Conservation (phyloP, 1,140 invertebrate genomes). For the Oscheius sp. region DNA sequence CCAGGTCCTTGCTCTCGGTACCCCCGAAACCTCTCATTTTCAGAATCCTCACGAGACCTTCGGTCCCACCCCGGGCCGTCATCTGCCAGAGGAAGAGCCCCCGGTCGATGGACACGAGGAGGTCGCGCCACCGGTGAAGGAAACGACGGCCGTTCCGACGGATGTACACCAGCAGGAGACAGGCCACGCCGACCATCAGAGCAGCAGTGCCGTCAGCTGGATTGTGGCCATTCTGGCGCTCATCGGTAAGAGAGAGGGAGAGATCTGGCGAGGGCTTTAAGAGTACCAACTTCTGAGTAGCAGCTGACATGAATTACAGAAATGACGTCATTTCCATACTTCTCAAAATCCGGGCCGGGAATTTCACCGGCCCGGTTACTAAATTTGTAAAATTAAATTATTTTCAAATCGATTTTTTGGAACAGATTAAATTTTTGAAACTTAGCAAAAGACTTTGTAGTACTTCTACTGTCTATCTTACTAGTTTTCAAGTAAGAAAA, state of each 20-base stretch:
- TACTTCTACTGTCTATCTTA: too few species aligned
- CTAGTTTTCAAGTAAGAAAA: too few species aligned
- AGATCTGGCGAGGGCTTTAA: slow-evolving; percentile 9
- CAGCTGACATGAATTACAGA: too few species aligned
- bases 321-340: too few species aligned
- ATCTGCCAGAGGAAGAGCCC: neutral
- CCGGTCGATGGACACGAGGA: neutral
- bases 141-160: neutral
- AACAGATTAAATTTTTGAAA: too few species aligned
- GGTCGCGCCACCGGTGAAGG: neutral
- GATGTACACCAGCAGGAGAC: slow-evolving; percentile 3
- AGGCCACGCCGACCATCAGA: slow-evolving; percentile 5
- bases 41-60: neutral
- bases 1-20: neutral
- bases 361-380: too few species aligned
- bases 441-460: too few species aligned
- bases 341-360: too few species aligned
- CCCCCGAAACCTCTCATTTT: neutral
- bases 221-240: slow-evolving; percentile 35
- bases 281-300: neutral
- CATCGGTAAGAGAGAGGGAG: slow-evolving; percentile 20
- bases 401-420: too few species aligned
- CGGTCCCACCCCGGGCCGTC: neutral
- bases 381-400: too few species aligned
- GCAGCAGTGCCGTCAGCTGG: slow-evolving; percentile 27